phyloP scores from a whole-genome alignment of 1,140 invertebrate species.

The Drosophila fuyamai region DNA sequence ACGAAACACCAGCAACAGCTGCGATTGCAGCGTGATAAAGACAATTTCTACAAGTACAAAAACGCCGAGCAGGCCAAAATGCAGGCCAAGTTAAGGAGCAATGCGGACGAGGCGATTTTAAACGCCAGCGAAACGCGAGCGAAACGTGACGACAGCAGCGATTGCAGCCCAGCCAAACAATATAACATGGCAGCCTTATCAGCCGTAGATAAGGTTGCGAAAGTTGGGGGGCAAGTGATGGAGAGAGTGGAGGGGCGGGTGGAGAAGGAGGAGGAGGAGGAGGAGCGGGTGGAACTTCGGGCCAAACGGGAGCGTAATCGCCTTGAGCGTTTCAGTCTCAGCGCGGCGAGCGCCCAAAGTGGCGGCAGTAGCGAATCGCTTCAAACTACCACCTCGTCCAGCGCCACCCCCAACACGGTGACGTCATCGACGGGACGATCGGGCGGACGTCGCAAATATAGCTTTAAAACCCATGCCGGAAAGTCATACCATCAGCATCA shows the following conservation, averaged over 20 bases:
- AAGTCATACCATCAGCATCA: conserved; percentile 68
- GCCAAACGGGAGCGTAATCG: conserved; percentile 17
- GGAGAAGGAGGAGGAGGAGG: background rate
- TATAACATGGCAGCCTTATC: conserved; percentile 21
- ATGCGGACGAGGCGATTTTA: conserved; percentile 31
- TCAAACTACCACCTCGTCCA: conserved; percentile 38
- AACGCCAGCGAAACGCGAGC: conserved; percentile 8
- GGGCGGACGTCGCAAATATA: conserved; percentile 72
- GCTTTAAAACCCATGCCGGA: conserved; percentile 82
- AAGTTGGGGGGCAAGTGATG: background rate
- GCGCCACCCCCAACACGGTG: conserved; percentile 29
- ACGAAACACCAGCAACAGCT: conserved; percentile 4
- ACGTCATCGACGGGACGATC: conserved; percentile 28
- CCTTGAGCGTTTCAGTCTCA: conserved; percentile 43
- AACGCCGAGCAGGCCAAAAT: conserved; percentile 79
- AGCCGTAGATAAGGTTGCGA: conserved; percentile 31
- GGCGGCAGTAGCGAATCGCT: conserved; percentile 69
- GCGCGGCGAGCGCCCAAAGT: conserved; percentile 50
- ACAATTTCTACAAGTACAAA: conserved; percentile 84
- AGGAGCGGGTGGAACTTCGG: conserved; percentile 18
- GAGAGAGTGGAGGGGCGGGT: background rate
- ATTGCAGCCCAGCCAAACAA: background rate
- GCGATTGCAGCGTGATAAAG: conserved; percentile 61
- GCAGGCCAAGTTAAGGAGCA: conserved; percentile 54
- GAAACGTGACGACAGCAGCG: conserved; percentile 29